A percentile compares a stretch with the other conserved stretches of the same genome.
Evolutionary conservation across 2,113 vertebrate genomes (phyloP).

Genomic region (Merops nubicus): DNA sequence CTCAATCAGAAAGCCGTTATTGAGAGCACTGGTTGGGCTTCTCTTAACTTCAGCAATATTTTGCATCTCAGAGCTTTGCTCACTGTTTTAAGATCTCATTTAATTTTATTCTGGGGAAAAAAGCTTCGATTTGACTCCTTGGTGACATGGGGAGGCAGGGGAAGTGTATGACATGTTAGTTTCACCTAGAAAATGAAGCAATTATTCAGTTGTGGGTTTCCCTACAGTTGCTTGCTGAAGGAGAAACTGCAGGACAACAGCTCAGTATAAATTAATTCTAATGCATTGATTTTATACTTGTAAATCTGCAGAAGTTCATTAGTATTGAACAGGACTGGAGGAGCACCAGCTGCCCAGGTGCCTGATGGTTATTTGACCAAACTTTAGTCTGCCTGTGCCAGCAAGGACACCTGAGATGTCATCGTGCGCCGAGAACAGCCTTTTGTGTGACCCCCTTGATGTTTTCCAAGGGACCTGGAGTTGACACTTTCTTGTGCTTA

Average conservation of each 20-base stretch:
- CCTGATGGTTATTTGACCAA: background rate
- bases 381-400: background rate
- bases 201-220: background rate
- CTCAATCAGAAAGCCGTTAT: background rate
- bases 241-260: background rate
- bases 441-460: accelerated
- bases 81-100: background rate
- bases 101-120: background rate
- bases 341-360: background rate
- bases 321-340: background rate
- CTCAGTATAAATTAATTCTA: background rate
- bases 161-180: accelerated
- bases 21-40: background rate
- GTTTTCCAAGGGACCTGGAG: background rate
- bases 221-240: background rate
- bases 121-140: background rate
- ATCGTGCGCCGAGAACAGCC: accelerated
- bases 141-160: background rate
- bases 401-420: background rate
- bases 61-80: background rate
- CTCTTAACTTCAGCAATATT: background rate
- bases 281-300: background rate
- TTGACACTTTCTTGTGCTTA: background rate
- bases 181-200: background rate
- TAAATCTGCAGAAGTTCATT: background rate